Evolutionary conservation across 1,140 invertebrate species (phyloP), one percentile per base, ranked within the genome.

Genomic region (Camponotus floridanus): DNA sequence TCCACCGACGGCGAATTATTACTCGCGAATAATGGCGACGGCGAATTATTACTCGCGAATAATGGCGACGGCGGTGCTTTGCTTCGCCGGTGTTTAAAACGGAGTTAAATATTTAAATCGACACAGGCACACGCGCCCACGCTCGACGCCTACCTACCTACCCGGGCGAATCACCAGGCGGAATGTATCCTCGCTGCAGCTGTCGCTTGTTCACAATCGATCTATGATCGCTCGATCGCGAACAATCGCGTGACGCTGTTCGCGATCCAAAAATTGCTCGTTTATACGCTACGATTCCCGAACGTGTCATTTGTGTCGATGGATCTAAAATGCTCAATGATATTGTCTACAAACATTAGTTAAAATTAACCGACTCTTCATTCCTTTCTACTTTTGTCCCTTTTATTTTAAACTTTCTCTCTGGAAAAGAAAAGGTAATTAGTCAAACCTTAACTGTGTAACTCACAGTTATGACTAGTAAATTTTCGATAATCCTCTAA

Each of bases 31-130:
- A 90, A 90, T 85, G 85, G 78, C 71, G 45, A 76, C 61, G 57
- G 18, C 51, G 73, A n/a, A 90, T 89, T 89, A 89, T 87, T 74
- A 76, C 59, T 67, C 65, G 55, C 85, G 87, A 89, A 83, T 90
- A 90, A 90, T 85, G 85, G 78, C 71, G 45, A 76, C 61, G 57
- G 18, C 51, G 73, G 21, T 42, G 55, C 13, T 33, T 36, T 18
- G 70, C 36, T 83, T 21, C 21, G 86, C 67, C 48, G 57, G 64
- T 76, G 84, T 88, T 89, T 73, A 83, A 80, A 90, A 36, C 88
- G 48, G 61, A 87, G 68, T 89, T 90, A 87, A 87, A 90, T 90
- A 85, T 90, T 90, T 85, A 89, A 90, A 90, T 87, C 68, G 68
- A 26, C 64, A 76, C 64, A 76, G 71, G 51, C 36, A 51, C 36